A percentile compares a stretch with the other conserved stretches of the same genome.
Conservation (phyloP, 2,113 vertebrate species). For the Illadopsis cleaveri region DNA sequence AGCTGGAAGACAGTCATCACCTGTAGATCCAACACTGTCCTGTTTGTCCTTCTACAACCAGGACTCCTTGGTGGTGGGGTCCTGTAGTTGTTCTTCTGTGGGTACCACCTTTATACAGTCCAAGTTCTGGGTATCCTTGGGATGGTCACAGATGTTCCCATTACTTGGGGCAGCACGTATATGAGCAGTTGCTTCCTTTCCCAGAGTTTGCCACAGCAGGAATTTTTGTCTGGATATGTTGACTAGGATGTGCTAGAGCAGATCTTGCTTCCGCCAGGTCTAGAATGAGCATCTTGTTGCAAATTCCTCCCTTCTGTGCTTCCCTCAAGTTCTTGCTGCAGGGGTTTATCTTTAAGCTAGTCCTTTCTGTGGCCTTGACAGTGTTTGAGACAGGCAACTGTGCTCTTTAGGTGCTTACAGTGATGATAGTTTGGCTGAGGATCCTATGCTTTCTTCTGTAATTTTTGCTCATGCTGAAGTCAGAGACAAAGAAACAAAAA, state of each 20-base stretch:
- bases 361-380: neutral
- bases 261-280: neutral
- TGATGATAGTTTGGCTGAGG: neutral
- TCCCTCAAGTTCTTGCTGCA: neutral
- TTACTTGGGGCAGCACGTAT: too few species aligned
- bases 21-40: neutral
- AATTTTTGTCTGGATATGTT: neutral
- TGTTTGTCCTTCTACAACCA: neutral
- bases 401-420: neutral
- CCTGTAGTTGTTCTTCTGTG: fast-evolving
- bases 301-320: neutral
- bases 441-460: neutral
- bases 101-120: neutral
- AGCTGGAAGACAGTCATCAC: neutral
- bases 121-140: neutral
- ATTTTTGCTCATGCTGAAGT: neutral
- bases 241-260: neutral
- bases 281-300: neutral
- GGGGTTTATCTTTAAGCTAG: neutral
- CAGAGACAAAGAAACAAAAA: neutral
- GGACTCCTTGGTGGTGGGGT: neutral
- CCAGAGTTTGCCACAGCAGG: neutral
- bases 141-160: neutral
- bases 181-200: neutral
- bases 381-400: neutral